Evolutionary conservation across 2,888 invertebrate genomes (phyloP).

Genomic region (Sinopyrophorus schimmeli): DNA sequence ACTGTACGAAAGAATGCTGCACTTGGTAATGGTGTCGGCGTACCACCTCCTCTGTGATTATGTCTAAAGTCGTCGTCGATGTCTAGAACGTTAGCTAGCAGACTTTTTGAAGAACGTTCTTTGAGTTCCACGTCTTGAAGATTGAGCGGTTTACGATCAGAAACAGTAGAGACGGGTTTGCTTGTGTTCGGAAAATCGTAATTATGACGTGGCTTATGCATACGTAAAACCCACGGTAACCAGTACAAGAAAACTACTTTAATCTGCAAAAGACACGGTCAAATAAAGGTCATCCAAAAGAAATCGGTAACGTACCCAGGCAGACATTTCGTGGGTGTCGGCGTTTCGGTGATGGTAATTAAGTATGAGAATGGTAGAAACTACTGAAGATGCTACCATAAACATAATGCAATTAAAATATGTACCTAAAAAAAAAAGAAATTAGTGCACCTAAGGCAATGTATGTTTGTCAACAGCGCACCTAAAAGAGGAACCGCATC

Average conservation of each 20-base stretch:
- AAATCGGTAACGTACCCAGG: slow-evolving; percentile 76
- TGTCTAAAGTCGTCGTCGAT: slow-evolving; percentile 95
- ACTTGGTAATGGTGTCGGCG: slow-evolving; percentile 60
- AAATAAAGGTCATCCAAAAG: slow-evolving; percentile 1
- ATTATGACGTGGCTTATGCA: slow-evolving; percentile 71
- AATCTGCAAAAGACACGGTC: slow-evolving; percentile 63
- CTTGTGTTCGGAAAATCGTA: slow-evolving; percentile 59
- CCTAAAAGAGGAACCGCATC: slow-evolving; percentile 88
- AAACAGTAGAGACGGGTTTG: slow-evolving; percentile 55
- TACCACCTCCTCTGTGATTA: slow-evolving; percentile 67
- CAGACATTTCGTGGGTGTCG: slow-evolving; percentile 96
- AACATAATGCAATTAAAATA: slow-evolving; percentile 99
- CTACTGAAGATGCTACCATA: slow-evolving; percentile 98
- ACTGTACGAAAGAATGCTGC: slow-evolving; percentile 72
- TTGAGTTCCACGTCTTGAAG: slow-evolving; percentile 54
- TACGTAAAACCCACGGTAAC: slow-evolving; percentile 95
- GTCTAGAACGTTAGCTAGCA: slow-evolving; percentile 95
- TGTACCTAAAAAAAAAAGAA: slow-evolving; percentile 68
- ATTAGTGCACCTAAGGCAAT: neutral
- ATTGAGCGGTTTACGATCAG: slow-evolving; percentile 52
- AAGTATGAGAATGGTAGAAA: slow-evolving; percentile 95
- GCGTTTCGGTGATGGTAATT: slow-evolving; percentile 97
- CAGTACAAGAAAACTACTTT: slow-evolving; percentile 93
- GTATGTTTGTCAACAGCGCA: slow-evolving; percentile 45
- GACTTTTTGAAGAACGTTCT: slow-evolving; percentile 84